These are phyloP conservation scores for Merodon equestris DNA, from an alignment of 2,888 invertebrate genomes.

Conservation along the genomic window DNA sequence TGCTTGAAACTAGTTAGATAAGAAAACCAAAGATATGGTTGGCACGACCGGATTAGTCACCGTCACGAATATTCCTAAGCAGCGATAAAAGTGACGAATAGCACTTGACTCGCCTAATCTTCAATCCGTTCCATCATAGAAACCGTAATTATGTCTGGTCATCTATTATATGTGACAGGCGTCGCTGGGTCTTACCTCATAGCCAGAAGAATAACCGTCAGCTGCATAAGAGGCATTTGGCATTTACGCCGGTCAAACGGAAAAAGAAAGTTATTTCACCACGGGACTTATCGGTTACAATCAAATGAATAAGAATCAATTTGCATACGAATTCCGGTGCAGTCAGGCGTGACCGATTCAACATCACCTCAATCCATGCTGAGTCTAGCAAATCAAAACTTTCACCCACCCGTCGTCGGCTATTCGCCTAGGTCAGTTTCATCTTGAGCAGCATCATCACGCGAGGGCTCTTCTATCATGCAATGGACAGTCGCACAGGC, in stretches of 20 bases:
- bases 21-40: no score
- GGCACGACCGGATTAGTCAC: no score
- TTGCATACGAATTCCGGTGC: slow-evolving; percentile 38
- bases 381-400: slow-evolving; percentile 17
- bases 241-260: not conserved
- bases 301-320: slow-evolving; percentile 45
- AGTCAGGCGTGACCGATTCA: slow-evolving; percentile 24
- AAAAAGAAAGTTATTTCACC: slow-evolving; percentile 42
- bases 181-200: no score
- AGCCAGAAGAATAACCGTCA: not conserved
- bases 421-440: slow-evolving; percentile 57
- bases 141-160: no score
- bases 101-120: no score
- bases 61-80: no score
- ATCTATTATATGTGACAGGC: no score
- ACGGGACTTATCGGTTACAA: slow-evolving; percentile 29
- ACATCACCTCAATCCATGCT: not conserved
- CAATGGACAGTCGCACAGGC: no score
- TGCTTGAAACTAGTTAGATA: no score
- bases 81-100: no score
- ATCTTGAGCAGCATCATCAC: slow-evolving; percentile 38
- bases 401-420: slow-evolving; percentile 39
- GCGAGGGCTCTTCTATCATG: no score
- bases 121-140: no score
- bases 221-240: not conserved